Conservation (phyloP, 2,113 vertebrate species). For the Cavia aperea region DNA sequence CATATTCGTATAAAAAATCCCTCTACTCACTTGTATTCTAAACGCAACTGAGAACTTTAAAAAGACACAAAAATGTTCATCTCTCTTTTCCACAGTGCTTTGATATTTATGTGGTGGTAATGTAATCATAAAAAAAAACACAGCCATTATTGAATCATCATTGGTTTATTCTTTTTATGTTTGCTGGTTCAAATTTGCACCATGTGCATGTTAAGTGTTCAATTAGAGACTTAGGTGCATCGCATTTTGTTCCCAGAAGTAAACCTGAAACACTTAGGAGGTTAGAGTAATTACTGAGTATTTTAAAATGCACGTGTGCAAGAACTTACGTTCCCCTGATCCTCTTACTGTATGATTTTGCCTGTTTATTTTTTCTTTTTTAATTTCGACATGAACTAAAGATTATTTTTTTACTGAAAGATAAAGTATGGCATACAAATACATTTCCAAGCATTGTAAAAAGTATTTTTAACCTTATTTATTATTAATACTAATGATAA, state of each 20-base stretch:
- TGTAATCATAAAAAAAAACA: conserved; percentile 43
- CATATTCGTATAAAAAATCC: not conserved
- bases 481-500: conserved; percentile 54
- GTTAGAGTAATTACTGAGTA: conserved; percentile 29
- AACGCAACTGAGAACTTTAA: not conserved
- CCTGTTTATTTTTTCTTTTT: not conserved
- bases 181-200: conserved; percentile 34
- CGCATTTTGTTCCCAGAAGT: conserved; percentile 45
- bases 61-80: not conserved
- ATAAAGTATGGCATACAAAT: not conserved
- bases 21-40: not conserved
- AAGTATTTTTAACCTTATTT: conserved; percentile 33
- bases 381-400: not conserved
- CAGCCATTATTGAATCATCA: conserved; percentile 43
- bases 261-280: conserved; percentile 39
- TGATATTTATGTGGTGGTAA: conserved; percentile 46
- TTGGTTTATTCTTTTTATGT: conserved; percentile 11
- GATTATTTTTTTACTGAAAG: conserved; percentile 13
- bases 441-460: conserved; percentile 29
- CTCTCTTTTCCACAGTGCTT: not conserved
- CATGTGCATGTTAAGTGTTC: conserved; percentile 10
- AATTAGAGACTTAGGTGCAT: conserved; percentile 1
- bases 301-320: conserved; percentile 37
- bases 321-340: not conserved
- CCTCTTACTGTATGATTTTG: conserved; percentile 27